Evolutionary conservation across 2,888 invertebrate species (phyloP), one percentile per base, ranked within the genome.

Genomic region (Lamellibrachia satsuma): DNA sequence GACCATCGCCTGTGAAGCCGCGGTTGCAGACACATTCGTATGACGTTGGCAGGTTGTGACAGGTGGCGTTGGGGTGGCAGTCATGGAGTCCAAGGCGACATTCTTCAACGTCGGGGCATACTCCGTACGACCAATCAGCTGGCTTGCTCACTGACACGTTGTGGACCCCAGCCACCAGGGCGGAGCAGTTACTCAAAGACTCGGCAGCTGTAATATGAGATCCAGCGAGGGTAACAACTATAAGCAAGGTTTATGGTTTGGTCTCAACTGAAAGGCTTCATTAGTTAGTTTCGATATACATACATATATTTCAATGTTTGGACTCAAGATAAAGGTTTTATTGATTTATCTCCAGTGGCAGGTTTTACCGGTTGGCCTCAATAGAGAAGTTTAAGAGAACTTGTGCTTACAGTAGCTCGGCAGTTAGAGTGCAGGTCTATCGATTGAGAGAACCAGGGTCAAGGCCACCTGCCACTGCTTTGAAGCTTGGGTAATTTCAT

Each of bases 21-120:
- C 98, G 94, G 92, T 96, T 95, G 94, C 99, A 99, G 94, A 98
- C 98, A 95, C 99, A 99, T 93, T 98, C 98, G 96, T 98, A 99
- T 0, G 98, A 98, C 2, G 98, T 98, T 95, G 98, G 98, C 0
- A 98, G 98, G 96, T 99, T 99, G 92, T 98, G 98, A 96, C 99
- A 99, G 90, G 98, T 98, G 7, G 99, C 99, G 96, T 99, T 98
- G 93, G 97, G 97, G 96, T 99, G 98, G 95, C 99, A 99, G 95
- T 98, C 98, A 95, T 98, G 98, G 52, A 99, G 97, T 0, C 98
- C 98, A 9, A 99, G 97, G 0, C 98, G 98, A 95, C 99, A 99
- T 96, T 99, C 99, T 96, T 99, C 98, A 0, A 99, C 98, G 96
- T 99, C 99, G 0, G 99, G 98, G 93, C 96, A 96, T 98, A 99